Evolutionary conservation across 1,140 invertebrate species (phyloP), one percentile per base, ranked within the genome.

Genomic region (Drosophila orena): DNA sequence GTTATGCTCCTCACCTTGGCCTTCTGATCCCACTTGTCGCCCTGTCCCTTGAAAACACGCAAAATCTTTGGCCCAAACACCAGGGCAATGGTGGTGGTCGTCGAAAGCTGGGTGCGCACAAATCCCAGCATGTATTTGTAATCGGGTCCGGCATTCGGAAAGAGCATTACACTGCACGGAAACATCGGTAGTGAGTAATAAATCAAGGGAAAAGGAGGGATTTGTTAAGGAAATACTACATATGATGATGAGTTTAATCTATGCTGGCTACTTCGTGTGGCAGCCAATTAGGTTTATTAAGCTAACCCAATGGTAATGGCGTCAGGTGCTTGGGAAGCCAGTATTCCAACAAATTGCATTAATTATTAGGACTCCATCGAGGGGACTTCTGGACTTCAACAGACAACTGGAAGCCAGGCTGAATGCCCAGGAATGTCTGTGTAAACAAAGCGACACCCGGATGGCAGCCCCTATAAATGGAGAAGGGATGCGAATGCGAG

Each of bases 101-200:
- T 98, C 11, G 97, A 97, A 8, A 98, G 91, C 91, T 98, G 97
- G 2, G 97, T 97, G 68, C 97, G 94, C 27, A 97, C 94, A 90
- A 98, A 98, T 20, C 97, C 97, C 44, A 98, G 94, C 15, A 97
- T 93, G 85, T 98, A 98, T 90, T 98, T 98, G 74, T 97, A 96
- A 89, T 98, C 97, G 3, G 97, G 97, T 17, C 97, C 97, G 50
- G 97, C 97, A 74, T 95, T 93, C 4, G 97, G 97, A 79, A 97
- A 95, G 60, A 98, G 96, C 79, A 97, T 94, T 68, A 98, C 94
- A 43, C 91, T 92, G 50, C 10, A 11, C 2, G n/a, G 11, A 15
- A 44, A 27, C 0, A 15, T 40, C 0, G 3, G 5, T 6, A 17
- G 11, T 43, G 7, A 7, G 14, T 22, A 22, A 2, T 22, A 22